These are phyloP conservation scores for Solen grandis DNA, from an alignment of 1,140 invertebrate species.

Conservation along the genomic window DNA sequence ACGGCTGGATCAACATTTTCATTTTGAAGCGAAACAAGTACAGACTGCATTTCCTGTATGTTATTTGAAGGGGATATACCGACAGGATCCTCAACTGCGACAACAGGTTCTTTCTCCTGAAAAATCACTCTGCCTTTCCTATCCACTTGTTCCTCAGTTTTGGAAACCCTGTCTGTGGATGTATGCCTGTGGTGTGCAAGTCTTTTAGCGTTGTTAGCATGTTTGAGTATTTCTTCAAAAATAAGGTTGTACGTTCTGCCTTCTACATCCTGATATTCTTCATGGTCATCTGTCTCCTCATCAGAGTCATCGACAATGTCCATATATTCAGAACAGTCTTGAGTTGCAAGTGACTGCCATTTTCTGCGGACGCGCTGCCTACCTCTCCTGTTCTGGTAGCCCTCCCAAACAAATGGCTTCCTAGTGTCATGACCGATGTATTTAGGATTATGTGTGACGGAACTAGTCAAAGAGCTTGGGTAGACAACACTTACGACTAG, in stretches of 20 bases:
- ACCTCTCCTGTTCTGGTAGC: background rate
- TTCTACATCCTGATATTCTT: background rate
- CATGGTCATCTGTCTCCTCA: conserved; percentile 24
- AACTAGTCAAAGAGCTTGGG: conserved; percentile 21
- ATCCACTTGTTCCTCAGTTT: background rate
- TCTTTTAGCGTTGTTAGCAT: conserved; percentile 20
- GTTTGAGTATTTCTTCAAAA: conserved; percentile 24
- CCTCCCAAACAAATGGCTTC: background rate
- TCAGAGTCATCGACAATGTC: conserved; percentile 32
- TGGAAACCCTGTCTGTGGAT: background rate
- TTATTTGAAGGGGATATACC: background rate
- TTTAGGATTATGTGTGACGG: conserved; percentile 14
- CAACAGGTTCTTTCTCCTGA: background rate
- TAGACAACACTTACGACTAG: conserved; percentile 26
- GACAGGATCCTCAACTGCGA: no score
- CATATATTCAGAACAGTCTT: conserved; percentile 24
- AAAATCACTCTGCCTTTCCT: conserved; percentile 1
- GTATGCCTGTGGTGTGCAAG: background rate
- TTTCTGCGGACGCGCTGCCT: background rate
- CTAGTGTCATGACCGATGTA: conserved; percentile 4
- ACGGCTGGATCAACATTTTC: background rate
- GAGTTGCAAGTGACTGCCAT: background rate
- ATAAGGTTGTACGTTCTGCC: background rate
- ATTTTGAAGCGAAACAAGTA: conserved; percentile 12
- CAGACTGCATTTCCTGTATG: background rate